Evolutionary conservation across 2,888 invertebrate genomes (phyloP), one percentile per base, ranked within the genome.

Genomic region (Syritta pipiens): DNA sequence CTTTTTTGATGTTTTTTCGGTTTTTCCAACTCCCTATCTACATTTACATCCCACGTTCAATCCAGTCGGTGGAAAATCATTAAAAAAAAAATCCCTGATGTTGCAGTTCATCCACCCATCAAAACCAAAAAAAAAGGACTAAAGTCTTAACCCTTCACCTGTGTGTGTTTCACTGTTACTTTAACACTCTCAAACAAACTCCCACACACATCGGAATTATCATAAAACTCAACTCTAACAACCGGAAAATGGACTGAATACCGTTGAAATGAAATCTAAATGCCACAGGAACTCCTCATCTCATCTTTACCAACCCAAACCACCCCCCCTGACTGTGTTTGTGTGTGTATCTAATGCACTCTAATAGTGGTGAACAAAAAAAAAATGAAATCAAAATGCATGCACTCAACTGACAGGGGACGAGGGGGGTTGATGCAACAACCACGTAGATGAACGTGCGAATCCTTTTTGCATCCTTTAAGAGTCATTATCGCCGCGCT

Each of bases 231-330:
- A 5, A 40, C 60, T 42, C 49, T 69, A 76, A 76, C 62, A 68
- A 49, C 76, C 57, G 65, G 53, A 71, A 76, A 76, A 63, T 69
- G 51, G 37, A 76, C 69, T 69, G 37, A 57, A 59, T 65, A 32
- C n/a, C 24, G 37, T 57, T 26, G 12, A 57, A 57, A 57, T 40
- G 10, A 57, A 68, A 48, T 57, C 37, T 22, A 63, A 63, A 75
- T 53, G 53, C 42, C 24, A 14, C 49, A 37, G n/a, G 14, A n/a
- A 22, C 10, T 12, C 48, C 32, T 5, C 22, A 26, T 20, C 44
- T 44, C n/a, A n/a, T n/a, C n/a, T n/a, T n/a, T n/a, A n/a, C n/a
- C n/a, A n/a, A n/a, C n/a, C n/a, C n/a, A n/a, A n/a, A n/a, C n/a
- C n/a, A n/a, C n/a, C n/a, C n/a, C n/a, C n/a, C n/a, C n/a, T n/a